Evolutionary conservation across 2,888 invertebrate species (phyloP), one percentile per base, ranked within the genome.

Genomic region (Linyphia triangularis): DNA sequence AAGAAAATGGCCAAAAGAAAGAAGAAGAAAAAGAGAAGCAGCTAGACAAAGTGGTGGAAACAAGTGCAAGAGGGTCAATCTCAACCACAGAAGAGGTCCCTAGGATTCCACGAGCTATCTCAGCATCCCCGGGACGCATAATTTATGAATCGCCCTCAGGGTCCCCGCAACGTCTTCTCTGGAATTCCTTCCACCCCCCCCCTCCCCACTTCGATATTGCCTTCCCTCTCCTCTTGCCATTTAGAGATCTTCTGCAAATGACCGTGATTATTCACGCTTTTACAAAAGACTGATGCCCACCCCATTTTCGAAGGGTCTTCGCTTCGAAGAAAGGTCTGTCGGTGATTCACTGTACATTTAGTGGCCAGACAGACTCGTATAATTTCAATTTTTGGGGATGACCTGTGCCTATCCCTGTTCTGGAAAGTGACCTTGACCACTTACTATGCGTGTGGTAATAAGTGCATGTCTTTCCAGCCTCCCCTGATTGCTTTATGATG

Each of bases 21-120:
- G 43, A 51, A 16, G 22, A 37, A 72, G 43, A 72, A 26, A 43
- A n/a, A 70, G 10, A 19, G 30, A 63, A n/a, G 26, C n/a, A 69
- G 19, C 6, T 40, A 70, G 70, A 43, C 70, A 70, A 43, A 70
- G 43, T 43, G n/a, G n/a, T n/a, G 26, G 70, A 72, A 59, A 33
- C 73, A 75, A 75, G 59, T 30, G 73, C 73, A 26, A 75, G 57
- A 22, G 73, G 73, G 73, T 75, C 73, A 75, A 75, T 75, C 59
- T 9, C 24, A 51, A 51, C n/a, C 51, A n/a, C 5, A 16, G 22
- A 30, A 51, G 51, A 75, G 59, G 57, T 43, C 72, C 73, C 57
- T 28, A 22, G 73, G 57, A 72, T 72, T 72, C 72, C 72, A 16
- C 22, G 43, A 43, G 43, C 73, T 43, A 75, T 28, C 33, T 75